Percentiles rank a stretch among this genome's conserved stretches.
These are phyloP conservation scores for Anguilla japonica DNA, from an alignment of 2,113 vertebrate species.

Conservation along the genomic window DNA sequence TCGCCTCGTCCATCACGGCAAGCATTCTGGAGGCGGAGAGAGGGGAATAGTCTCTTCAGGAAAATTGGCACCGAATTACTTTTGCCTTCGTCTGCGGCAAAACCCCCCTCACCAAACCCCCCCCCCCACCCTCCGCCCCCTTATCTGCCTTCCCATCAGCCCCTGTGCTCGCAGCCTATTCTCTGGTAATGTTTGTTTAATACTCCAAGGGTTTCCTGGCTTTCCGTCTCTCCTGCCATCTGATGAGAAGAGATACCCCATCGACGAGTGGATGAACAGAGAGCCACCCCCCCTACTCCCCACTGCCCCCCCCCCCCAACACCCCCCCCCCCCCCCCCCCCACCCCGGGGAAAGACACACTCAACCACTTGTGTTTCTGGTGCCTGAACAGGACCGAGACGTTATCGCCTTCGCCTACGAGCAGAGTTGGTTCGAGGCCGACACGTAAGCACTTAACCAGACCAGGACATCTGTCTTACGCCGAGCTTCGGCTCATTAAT, in stretches of 20 bases:
- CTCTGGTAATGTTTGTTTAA: constrained; percentile 75
- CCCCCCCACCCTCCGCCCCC: constrained; percentile 54
- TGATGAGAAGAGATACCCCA: constrained; percentile 41
- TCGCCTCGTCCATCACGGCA: constrained; percentile 25
- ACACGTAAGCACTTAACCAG: neutral
- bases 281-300: neutral
- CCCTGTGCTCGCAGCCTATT: constrained; percentile 62
- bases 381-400: neutral
- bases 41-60: constrained; percentile 36
- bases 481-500: neutral
- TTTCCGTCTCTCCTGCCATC: constrained; percentile 57
- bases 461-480: neutral
- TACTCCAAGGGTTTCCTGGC: constrained; percentile 63
- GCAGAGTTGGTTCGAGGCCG: neutral
- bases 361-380: neutral
- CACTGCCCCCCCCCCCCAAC: neutral
- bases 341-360: neutral
- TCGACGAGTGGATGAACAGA: neutral
- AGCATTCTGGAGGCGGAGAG: constrained; percentile 20
- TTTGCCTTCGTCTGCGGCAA: constrained; percentile 32
- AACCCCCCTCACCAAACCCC: constrained; percentile 48
- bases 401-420: neutral
- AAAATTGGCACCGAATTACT: constrained; percentile 41
- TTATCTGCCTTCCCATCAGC: constrained; percentile 62
- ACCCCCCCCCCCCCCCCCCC: neutral